Percentiles rank a stretch among this genome's conserved stretches.
Evolutionary conservation across 2,113 vertebrate species (phyloP).

Genomic region (Meles meles): DNA sequence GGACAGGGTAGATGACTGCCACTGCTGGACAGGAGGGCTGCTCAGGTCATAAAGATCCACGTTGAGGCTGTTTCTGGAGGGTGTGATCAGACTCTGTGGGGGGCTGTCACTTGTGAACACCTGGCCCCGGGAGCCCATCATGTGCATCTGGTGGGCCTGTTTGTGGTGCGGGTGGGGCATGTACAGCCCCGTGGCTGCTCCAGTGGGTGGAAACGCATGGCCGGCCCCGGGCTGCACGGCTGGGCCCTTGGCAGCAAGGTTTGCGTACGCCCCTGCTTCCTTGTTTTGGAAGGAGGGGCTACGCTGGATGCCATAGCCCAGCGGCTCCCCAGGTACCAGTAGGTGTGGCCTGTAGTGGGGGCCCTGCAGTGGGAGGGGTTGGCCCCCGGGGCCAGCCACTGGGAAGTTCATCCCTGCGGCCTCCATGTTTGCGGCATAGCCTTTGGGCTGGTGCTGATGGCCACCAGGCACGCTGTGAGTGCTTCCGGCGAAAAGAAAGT

Average conservation of each 20-base stretch:
- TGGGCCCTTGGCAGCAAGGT: conserved; percentile 87
- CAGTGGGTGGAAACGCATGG: conserved; percentile 80
- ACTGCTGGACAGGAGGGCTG: conserved; percentile 82
- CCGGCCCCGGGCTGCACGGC: conserved; percentile 85
- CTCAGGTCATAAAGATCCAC: conserved; percentile 90
- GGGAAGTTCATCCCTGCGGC: conserved; percentile 89
- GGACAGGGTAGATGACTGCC: conserved; percentile 83
- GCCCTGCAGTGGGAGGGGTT: conserved; percentile 86
- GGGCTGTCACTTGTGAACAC: conserved; percentile 88
- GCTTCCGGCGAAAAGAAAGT: conserved; percentile 89
- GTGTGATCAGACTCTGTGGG: conserved; percentile 87
- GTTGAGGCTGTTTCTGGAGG: conserved; percentile 94
- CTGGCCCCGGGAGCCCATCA: conserved; percentile 87
- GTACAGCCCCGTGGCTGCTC: conserved; percentile 80
- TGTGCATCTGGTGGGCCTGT: conserved; percentile 92
- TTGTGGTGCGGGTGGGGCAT: conserved; percentile 90
- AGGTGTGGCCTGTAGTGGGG: conserved; percentile 90
- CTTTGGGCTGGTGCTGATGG: conserved; percentile 87
- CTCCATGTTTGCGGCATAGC: conserved; percentile 86
- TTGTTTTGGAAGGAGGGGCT: conserved; percentile 97
- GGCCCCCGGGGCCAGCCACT: conserved; percentile 81
- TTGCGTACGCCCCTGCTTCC: conserved; percentile 87
- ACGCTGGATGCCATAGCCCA: conserved; percentile 92
- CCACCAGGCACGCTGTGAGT: conserved; percentile 82
- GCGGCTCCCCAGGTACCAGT: conserved; percentile 85